These are phyloP conservation scores for Mesocricetus auratus DNA, from an alignment of 2,113 vertebrate genomes.

Conservation along the genomic window DNA sequence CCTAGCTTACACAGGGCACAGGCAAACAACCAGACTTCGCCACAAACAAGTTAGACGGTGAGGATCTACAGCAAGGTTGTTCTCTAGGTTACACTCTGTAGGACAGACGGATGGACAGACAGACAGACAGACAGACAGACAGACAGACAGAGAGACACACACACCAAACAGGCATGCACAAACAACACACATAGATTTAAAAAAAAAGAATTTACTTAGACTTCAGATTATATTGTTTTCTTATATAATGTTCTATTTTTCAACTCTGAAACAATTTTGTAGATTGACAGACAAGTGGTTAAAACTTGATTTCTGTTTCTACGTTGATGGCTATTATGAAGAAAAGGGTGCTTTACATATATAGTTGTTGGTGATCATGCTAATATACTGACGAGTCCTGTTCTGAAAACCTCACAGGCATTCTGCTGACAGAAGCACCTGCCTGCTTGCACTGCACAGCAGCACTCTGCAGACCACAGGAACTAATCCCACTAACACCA, in stretches of 20 bases:
- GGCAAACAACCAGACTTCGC: neutral
- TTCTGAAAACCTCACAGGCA: neutral
- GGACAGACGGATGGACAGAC: accelerated
- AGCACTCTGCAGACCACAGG: neutral
- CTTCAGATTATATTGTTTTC: neutral
- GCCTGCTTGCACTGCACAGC: neutral
- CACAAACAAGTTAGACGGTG: neutral
- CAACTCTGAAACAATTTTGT: conserved; percentile 35
- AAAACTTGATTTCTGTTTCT: conserved; percentile 9
- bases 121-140: neutral
- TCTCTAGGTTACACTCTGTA: neutral
- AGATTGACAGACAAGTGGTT: neutral
- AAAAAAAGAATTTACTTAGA: too few relatives aligned
- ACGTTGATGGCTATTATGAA: conserved; percentile 17
- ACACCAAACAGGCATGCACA: neutral
- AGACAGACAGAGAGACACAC: neutral
- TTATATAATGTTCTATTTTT: conserved; percentile 11
- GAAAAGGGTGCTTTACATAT: neutral
- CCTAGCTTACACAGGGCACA: neutral
- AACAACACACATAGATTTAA: neutral
- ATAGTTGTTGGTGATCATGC: conserved; percentile 15
- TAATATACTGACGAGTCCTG: neutral
- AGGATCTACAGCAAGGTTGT: neutral
- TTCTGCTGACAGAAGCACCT: conserved; percentile 21
- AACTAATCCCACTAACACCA: conserved; percentile 11